Evolutionary conservation across 2,797 vertebrate genomes (phyloP), one percentile per base, ranked within the genome.

Genomic region (Esox masquinongy): DNA sequence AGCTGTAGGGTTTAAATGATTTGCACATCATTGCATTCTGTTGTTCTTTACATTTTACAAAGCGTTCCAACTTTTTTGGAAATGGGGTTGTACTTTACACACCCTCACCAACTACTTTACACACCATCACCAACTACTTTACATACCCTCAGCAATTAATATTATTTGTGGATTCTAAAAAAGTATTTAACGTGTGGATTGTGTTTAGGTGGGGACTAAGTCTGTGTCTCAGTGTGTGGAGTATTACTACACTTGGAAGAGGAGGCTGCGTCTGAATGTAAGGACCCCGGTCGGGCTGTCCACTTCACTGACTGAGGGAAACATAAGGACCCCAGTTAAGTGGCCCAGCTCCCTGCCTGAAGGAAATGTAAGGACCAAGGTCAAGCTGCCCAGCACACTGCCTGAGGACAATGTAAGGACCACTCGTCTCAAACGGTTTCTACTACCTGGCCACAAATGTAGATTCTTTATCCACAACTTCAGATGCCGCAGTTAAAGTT

Each of bases 181-280:
- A 47, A 47, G 12, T 47, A 47, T 47, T 11, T 47, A 26, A 64
- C 61, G 14, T 70, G 49, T 51, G 49, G 26, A 22, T 29, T 34
- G 6, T 70, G 43, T 71, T 31, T 85, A 96, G 95, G 94, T 96
- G 82, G 95, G 95, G 85, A 94, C 95, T 31, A 96, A 96, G 87
- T 94, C 95, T 0, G 91, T 96, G 84, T 91, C 95, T 82, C 95
- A 96, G 24, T 96, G 95, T 29, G 95, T 96, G 56, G 95, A 96
- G 78, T 96, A 95, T 89, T 96, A 96, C 86, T 96, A 96, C 73
- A 95, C 94, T 0, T 96, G 95, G 94, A 96, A 96, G 80, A 95
- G 95, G 79, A 94, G 94, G 22, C 85, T 94, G 84, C 93, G 91
- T 49, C 77, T 95, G 77, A 93, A 94, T 59, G 91, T 91, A 78